Evolutionary conservation across 2,888 invertebrate species (phyloP).

Genomic region (Parthenolecanium corni): DNA sequence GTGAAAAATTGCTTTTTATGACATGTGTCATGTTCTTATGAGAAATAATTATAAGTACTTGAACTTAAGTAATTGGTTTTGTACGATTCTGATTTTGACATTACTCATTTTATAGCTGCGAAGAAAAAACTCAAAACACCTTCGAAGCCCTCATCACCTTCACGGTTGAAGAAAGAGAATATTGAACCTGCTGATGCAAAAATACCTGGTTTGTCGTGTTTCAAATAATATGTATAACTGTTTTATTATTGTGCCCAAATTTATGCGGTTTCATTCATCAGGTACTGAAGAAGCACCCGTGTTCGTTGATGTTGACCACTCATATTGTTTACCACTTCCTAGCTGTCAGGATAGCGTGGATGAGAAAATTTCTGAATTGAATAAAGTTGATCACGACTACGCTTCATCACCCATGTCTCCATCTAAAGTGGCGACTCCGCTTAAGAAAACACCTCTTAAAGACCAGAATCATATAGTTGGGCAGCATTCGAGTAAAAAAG

Average conservation of each 20-base stretch:
- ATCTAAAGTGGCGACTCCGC: not conserved
- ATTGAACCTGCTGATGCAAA: constrained; percentile 5
- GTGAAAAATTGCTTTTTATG: too few relatives aligned
- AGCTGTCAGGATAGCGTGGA: constrained; percentile 32
- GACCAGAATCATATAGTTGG: constrained; percentile 13
- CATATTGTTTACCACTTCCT: constrained; percentile 36
- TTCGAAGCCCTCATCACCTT: not conserved
- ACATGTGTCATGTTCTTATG: too few relatives aligned
- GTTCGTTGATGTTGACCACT: constrained; percentile 35
- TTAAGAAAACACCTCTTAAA: constrained; percentile 21
- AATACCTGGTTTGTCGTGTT: not conserved
- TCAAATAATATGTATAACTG: not conserved
- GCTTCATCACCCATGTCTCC: constrained; percentile 12
- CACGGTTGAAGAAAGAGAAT: constrained; percentile 5
- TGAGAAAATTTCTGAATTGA: constrained; percentile 1
- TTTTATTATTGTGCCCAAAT: not conserved
- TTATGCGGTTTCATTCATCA: not conserved
- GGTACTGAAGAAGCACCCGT: constrained; percentile 4
- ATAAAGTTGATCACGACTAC: constrained; percentile 35
- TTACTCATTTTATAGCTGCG: constrained; percentile 3
- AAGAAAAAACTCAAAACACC: constrained; percentile 4
- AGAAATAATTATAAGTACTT: too few relatives aligned
- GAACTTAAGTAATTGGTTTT: too few relatives aligned
- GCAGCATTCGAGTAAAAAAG: constrained; percentile 9
- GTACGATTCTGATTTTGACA: too few relatives aligned